phyloP scores from a whole-genome alignment of 2,797 vertebrate species.

The Leuciscus waleckii region DNA sequence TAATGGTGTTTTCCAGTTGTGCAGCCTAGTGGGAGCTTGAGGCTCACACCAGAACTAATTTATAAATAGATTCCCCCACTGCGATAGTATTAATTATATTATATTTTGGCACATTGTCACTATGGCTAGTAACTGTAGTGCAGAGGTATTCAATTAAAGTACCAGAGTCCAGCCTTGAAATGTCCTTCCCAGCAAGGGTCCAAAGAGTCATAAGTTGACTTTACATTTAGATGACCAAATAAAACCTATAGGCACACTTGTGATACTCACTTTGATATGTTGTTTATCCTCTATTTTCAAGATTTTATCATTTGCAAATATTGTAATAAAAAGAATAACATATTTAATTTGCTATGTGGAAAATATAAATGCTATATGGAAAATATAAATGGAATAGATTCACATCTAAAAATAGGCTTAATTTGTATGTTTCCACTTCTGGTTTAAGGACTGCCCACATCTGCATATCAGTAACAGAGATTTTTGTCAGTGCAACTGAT shows the following conservation, averaged over 20 bases:
- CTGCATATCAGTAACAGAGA: not conserved
- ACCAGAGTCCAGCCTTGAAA: not conserved
- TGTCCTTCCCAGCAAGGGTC: not conserved
- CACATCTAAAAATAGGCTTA: not conserved
- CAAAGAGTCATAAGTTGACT: not conserved
- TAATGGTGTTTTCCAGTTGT: not conserved
- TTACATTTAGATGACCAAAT: not conserved
- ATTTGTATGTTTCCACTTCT: not conserved
- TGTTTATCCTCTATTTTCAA: not conserved
- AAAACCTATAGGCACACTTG: not conserved
- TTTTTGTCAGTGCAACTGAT: not conserved
- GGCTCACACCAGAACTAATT: not conserved
- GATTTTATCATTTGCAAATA: not conserved
- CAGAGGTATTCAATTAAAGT: not conserved
- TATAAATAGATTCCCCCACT: not conserved
- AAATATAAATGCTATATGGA: not conserved
- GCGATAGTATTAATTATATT: not conserved
- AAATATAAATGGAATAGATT: not conserved
- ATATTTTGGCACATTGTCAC: not conserved
- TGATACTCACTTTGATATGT: not conserved
- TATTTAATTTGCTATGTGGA: not conserved
- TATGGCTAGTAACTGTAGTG: not conserved
- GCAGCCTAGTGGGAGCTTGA: not conserved
- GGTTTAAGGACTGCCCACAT: not conserved
- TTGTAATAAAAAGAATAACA: not conserved